Conservation (phyloP, 2,113 vertebrate genomes). For the Elephantulus edwardii region DNA sequence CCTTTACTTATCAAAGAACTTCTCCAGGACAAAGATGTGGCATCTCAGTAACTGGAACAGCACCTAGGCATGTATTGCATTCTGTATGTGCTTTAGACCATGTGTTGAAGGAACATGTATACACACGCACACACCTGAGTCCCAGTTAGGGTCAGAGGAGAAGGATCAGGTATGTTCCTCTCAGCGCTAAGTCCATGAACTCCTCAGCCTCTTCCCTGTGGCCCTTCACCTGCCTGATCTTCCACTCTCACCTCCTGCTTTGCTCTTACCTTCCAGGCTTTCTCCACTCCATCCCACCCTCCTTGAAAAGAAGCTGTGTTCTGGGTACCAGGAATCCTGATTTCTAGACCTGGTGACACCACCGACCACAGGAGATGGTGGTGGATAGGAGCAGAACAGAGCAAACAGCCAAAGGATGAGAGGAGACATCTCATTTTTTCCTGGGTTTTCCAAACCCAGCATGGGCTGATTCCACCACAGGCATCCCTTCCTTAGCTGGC, state of each 20-base stretch:
- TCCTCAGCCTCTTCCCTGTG: neutral
- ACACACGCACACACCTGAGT: rapidly evolving
- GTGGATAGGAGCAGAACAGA: neutral
- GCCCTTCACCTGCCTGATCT: neutral
- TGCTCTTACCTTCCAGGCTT: neutral
- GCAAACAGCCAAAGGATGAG: neutral
- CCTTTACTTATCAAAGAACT: neutral
- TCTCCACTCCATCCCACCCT: neutral
- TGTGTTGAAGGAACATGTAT: neutral
- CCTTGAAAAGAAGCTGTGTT: neutral
- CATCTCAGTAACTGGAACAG: neutral
- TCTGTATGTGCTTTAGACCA: rapidly evolving
- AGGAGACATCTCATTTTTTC: neutral
- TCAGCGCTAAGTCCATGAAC: neutral
- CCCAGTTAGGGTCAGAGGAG: no score
- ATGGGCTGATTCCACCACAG: neutral
- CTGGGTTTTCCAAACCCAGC: neutral
- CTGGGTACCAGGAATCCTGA: neutral
- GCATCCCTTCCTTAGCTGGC: neutral
- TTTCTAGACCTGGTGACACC: neutral
- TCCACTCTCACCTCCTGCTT: neutral
- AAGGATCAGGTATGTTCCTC: neutral
- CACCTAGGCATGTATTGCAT: neutral
- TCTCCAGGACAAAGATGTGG: neutral
- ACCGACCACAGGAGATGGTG: neutral